Evolutionary conservation across 2,113 vertebrate genomes (phyloP), one percentile per base, ranked within the genome.

Genomic region (Neoarius graeffei): DNA sequence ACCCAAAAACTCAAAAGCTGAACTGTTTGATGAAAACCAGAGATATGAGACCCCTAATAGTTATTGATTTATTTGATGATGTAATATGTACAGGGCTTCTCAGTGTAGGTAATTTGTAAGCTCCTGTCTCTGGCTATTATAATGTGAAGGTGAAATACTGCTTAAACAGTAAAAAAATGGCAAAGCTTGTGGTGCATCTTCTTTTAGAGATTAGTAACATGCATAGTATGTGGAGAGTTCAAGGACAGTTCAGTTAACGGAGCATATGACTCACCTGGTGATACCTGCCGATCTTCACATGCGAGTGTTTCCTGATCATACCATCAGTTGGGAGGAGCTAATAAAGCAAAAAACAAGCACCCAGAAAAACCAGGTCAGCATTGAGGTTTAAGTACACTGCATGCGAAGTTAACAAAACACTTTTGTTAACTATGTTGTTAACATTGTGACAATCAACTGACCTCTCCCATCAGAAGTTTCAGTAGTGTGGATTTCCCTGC

Each of bases 301-400:
- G 98, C 0, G 98, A 99, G 93, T 99, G 96, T 92, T 99, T 99
- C 88, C 98, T 96, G 92, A 99, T 99, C 98, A 99, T 99, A 52
- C 98, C 98, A 0, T 99, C 98, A 1, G 96, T 95, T 81, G 98
- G 98, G 35, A 99, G 96, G 17, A 99, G 95, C 98, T 99, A n/a
- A 87, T 77, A 76, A 52, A 20, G 56, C 0, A 79, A 76, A 13
- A 80, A 5, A 35, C 23, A 69, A 76, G 2, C 30, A 5, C 27
- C 25, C 14, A 27, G 14, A 15, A 4, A 14, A 30, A 69, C 5
- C 9, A 57, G 35, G 9, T 19, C 14, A 13, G 25, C 25, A 56
- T 19, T 7, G 7, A 76, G 13, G 14, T 13, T 42, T 13, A 48
- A 71, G 3, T 56, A 27, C 19, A 57, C 6, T 35, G 7, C 54